A percentile compares a stretch with the other conserved stretches of the same genome.
Evolutionary conservation across 2,797 vertebrate species (phyloP).

Genomic region (Alosa sapidissima): DNA sequence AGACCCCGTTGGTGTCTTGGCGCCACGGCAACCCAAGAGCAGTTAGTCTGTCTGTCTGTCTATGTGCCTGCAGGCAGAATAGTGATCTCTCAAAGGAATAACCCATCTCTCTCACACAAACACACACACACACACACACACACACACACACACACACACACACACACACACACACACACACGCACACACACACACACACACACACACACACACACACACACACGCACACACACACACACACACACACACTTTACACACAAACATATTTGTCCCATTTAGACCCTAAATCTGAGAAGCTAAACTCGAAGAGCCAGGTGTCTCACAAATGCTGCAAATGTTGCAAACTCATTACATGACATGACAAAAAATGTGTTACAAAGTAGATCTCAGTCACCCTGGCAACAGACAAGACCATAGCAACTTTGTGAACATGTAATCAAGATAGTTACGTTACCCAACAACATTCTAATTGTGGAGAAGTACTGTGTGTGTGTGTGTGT

Average conservation of each 20-base stretch:
- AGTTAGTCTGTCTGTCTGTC: slow-evolving; percentile 28
- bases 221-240: background rate
- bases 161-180: slow-evolving; percentile 19
- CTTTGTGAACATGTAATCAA: background rate
- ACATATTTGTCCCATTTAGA: background rate
- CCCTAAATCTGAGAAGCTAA: background rate
- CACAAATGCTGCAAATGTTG: background rate
- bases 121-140: background rate
- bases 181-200: background rate
- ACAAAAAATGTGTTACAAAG: background rate
- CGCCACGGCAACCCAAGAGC: slow-evolving; percentile 35
- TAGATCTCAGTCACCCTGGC: background rate
- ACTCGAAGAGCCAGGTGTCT: background rate
- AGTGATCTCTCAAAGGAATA: background rate
- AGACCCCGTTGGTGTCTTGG: slow-evolving; percentile 35
- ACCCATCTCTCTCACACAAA: slow-evolving; percentile 15
- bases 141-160: background rate
- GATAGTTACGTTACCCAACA: background rate
- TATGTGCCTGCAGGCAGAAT: slow-evolving; percentile 1
- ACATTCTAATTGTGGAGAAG: background rate
- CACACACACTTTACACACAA: background rate
- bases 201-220: background rate
- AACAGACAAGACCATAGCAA: background rate
- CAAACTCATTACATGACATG: background rate
- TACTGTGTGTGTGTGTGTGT: slow-evolving; percentile 1